Conservation (phyloP, 1,140 invertebrate genomes). For the Neuroterus valhalla region DNA sequence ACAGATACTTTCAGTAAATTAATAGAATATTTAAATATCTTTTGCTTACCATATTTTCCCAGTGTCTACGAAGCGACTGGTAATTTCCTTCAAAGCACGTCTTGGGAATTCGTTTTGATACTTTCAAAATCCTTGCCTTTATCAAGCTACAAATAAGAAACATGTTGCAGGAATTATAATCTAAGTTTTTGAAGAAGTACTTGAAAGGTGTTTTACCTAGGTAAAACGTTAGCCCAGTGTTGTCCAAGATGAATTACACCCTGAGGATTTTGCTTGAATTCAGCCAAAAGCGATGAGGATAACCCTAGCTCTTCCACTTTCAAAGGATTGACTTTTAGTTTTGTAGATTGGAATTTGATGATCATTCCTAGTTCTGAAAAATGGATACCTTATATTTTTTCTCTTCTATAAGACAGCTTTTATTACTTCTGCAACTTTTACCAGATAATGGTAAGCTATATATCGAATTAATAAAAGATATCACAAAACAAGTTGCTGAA, state of each 20-base stretch:
- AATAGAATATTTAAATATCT: slow-evolving; percentile 6
- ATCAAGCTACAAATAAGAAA: slow-evolving; percentile 43
- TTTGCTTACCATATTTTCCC: slow-evolving; percentile 60
- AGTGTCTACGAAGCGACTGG: slow-evolving; percentile 54
- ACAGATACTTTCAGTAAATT: neutral
- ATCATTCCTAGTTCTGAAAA: neutral
- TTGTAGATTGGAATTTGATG: neutral
- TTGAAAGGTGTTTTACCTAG: slow-evolving; percentile 44
- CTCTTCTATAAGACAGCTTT: too few species aligned
- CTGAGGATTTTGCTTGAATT: slow-evolving; percentile 10
- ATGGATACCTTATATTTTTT: too few species aligned
- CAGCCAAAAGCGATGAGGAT: neutral
- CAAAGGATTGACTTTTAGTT: neutral
- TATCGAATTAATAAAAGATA: slow-evolving; percentile 1
- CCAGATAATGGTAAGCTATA: neutral
- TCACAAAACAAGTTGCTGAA: neutral
- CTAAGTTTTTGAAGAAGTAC: slow-evolving; percentile 22
- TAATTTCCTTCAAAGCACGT: slow-evolving; percentile 50
- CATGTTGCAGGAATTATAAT: slow-evolving; percentile 18
- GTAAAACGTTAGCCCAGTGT: slow-evolving; percentile 45
- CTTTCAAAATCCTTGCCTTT: slow-evolving; percentile 45
- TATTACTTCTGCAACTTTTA: neutral
- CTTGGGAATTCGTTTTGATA: slow-evolving; percentile 52
- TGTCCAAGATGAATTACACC: neutral
- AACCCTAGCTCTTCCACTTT: neutral